Evolutionary conservation across 2,797 vertebrate species (phyloP).

Genomic region (Enteromius trimaculatus): DNA sequence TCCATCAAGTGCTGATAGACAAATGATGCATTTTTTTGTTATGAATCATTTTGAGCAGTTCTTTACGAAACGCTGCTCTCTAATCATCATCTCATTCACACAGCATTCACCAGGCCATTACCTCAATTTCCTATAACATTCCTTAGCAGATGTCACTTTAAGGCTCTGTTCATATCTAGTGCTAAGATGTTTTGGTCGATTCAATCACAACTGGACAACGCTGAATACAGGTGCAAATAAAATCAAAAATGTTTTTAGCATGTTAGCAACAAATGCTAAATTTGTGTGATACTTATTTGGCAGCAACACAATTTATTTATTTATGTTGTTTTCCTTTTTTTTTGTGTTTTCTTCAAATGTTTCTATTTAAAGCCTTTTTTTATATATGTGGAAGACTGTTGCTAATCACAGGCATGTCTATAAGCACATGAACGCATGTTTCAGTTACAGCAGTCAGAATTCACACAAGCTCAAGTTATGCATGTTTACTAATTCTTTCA

Average conservation of each 20-base stretch:
- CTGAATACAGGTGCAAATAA: neutral
- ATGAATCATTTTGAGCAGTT: slow-evolving; percentile 79
- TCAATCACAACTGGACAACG: neutral
- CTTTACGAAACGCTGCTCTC: slow-evolving; percentile 69
- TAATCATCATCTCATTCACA: slow-evolving; percentile 75
- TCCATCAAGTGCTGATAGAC: slow-evolving; percentile 74
- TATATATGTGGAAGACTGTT: neutral
- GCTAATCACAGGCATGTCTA: neutral
- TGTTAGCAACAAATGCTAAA: neutral
- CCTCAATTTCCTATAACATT: slow-evolving; percentile 7
- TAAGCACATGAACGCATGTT: neutral
- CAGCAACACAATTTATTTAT: neutral
- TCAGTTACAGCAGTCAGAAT: neutral
- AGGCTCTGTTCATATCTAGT: neutral
- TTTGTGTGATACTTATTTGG: neutral
- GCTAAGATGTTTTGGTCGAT: neutral
- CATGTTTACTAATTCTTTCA: neutral
- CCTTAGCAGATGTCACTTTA: neutral
- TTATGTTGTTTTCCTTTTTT: neutral
- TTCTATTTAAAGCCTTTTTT: neutral
- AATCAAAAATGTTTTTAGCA: neutral
- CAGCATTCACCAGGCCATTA: slow-evolving; percentile 72
- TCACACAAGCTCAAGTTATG: neutral
- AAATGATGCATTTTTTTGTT: slow-evolving; percentile 76
- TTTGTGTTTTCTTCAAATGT: neutral